These are phyloP conservation scores for Atlantisia rogersi DNA, from an alignment of 2,113 vertebrate genomes.

Conservation along the genomic window DNA sequence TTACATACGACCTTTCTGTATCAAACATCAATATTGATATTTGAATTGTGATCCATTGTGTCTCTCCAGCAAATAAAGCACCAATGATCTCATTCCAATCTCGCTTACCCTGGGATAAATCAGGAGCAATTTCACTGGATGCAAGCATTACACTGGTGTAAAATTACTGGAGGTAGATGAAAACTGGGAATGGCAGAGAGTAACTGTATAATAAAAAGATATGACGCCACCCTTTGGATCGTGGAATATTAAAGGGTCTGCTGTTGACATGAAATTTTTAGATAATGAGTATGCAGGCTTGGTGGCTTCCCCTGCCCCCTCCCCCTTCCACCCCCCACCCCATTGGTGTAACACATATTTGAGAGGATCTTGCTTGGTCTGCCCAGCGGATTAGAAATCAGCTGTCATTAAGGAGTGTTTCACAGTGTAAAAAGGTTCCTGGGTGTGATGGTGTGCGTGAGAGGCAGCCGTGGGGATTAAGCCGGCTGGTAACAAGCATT, in stretches of 20 bases:
- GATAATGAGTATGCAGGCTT: neutral
- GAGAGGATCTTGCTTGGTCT: slow-evolving; percentile 19
- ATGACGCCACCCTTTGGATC: neutral
- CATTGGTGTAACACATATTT: neutral
- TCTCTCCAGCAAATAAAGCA: neutral
- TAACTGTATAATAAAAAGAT: neutral
- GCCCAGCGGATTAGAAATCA: slow-evolving; percentile 80
- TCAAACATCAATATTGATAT: neutral
- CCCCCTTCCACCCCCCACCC: neutral
- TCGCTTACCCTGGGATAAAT: neutral
- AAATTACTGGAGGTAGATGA: neutral
- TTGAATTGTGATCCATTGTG: neutral
- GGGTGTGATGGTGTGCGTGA: slow-evolving; percentile 69
- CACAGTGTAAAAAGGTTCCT: slow-evolving; percentile 63
- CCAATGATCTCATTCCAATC: neutral
- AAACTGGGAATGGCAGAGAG: neutral
- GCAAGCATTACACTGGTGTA: neutral
- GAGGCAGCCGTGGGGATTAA: slow-evolving; percentile 73
- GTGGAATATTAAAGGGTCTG: neutral
- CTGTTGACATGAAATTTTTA: neutral
- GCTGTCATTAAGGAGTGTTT: slow-evolving; percentile 72
- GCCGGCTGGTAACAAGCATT: slow-evolving; percentile 63
- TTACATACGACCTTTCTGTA: neutral
- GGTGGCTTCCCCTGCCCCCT: neutral
- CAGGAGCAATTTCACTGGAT: neutral